A percentile compares a stretch with the other conserved stretches of the same genome.
Conservation (phyloP, 2,113 vertebrate genomes). For the Thinocorus orbignyianus region DNA sequence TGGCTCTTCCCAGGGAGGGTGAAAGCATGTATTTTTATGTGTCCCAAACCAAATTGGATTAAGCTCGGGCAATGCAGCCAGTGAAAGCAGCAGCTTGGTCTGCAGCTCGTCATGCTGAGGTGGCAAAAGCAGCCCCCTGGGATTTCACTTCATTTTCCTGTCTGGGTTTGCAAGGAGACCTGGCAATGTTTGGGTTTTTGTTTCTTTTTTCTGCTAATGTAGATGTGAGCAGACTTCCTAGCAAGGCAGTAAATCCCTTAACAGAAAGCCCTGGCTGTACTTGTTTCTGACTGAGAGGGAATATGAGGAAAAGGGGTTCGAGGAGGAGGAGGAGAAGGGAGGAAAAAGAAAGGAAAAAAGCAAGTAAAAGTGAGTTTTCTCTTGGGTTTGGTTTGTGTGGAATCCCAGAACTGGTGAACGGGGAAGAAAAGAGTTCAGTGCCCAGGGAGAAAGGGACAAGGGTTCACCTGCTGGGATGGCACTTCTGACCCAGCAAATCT, state of each 20-base stretch:
- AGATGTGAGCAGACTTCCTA: not conserved
- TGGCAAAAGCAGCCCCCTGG: not conserved
- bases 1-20: not conserved
- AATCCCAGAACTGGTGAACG: not conserved
- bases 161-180: rapidly evolving
- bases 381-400: not conserved
- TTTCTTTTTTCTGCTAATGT: not conserved
- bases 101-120: not conserved
- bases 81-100: not conserved
- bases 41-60: not conserved
- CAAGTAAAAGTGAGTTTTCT: not conserved
- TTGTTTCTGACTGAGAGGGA: not conserved
- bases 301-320: not conserved
- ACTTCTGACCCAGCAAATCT: not conserved
- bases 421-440: not conserved
- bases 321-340: not conserved
- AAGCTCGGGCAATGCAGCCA: not conserved
- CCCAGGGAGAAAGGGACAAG: not conserved
- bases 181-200: not conserved
- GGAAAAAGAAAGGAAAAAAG: not conserved
- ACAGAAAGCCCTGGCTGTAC: not conserved
- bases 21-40: not conserved
- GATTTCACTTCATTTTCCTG: not conserved
- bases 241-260: not conserved
- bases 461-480: not conserved